Evolutionary conservation across 2,888 invertebrate genomes (phyloP).

Genomic region (Plebejus anna): DNA sequence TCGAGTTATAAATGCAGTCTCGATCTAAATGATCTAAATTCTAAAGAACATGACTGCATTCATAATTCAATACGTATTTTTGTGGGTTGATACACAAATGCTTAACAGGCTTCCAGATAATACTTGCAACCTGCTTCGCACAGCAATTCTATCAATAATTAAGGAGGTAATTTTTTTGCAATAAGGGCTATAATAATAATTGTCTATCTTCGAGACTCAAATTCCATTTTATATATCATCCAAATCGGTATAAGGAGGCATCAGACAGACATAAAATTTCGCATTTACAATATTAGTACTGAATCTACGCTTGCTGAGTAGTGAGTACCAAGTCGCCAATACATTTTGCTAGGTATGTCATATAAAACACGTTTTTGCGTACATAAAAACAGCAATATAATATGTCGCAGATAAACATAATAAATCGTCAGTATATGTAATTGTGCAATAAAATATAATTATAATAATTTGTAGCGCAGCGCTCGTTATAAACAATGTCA

Average conservation of each 20-base stretch:
- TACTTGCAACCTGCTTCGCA: too few species aligned
- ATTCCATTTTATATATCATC: too few species aligned
- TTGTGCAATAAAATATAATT: constrained; percentile 19
- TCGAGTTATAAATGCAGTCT: too few species aligned
- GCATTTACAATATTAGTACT: background rate
- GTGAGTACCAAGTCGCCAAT: background rate
- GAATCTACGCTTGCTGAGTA: background rate
- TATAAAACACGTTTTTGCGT: constrained; percentile 11
- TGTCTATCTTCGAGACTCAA: background rate
- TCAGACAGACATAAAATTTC: background rate
- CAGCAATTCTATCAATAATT: too few species aligned
- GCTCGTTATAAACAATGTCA: constrained; percentile 33
- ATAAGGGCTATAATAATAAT: background rate
- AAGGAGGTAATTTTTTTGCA: background rate
- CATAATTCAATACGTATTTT: too few species aligned
- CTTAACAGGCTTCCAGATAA: too few species aligned
- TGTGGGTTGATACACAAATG: too few species aligned
- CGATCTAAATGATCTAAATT: too few species aligned
- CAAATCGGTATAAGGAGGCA: background rate
- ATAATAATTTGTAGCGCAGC: constrained; percentile 16
- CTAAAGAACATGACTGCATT: too few species aligned
- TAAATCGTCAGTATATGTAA: background rate
- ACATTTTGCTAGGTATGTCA: background rate
- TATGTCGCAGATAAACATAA: constrained; percentile 14
- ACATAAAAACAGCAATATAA: constrained; percentile 8